These are phyloP conservation scores for Microctenopoma steveboyesi DNA, from an alignment of 2,797 vertebrate species.

Conservation along the genomic window DNA sequence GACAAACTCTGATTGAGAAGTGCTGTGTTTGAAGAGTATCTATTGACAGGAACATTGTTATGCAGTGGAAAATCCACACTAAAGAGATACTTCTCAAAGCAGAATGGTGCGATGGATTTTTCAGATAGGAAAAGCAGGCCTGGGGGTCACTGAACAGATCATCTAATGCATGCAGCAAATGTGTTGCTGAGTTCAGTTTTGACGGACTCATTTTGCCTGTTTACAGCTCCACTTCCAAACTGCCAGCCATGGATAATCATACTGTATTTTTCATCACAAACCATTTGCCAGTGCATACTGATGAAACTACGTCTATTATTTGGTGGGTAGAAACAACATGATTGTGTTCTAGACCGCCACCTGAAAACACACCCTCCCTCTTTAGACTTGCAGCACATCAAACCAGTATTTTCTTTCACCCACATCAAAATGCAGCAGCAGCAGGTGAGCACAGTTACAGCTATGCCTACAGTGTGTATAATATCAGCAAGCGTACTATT, in stretches of 20 bases:
- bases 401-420: conserved; percentile 15
- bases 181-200: conserved; percentile 32
- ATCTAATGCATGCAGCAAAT: conserved; percentile 44
- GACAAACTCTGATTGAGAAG: conserved; percentile 27
- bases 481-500: conserved; percentile 32
- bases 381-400: conserved; percentile 28
- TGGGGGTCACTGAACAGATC: conserved; percentile 37
- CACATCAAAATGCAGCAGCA: conserved; percentile 7
- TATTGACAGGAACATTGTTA: conserved; percentile 10
- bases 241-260: conserved; percentile 20
- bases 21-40: conserved; percentile 29
- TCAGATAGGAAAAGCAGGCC: conserved; percentile 43
- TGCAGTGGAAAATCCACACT: conserved; percentile 26
- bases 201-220: conserved; percentile 41
- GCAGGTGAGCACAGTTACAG: conserved; percentile 10
- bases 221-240: conserved; percentile 47
- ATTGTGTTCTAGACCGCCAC: conserved; percentile 23
- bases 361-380: conserved; percentile 29
- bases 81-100: conserved; percentile 34
- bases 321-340: conserved; percentile 23
- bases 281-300: conserved; percentile 53
- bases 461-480: conserved; percentile 38
- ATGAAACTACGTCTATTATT: conserved; percentile 42
- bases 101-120: conserved; percentile 34
- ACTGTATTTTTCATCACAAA: conserved; percentile 34